These are phyloP conservation scores for Sylvietta virens DNA, from an alignment of 2,113 vertebrate species.

Conservation along the genomic window DNA sequence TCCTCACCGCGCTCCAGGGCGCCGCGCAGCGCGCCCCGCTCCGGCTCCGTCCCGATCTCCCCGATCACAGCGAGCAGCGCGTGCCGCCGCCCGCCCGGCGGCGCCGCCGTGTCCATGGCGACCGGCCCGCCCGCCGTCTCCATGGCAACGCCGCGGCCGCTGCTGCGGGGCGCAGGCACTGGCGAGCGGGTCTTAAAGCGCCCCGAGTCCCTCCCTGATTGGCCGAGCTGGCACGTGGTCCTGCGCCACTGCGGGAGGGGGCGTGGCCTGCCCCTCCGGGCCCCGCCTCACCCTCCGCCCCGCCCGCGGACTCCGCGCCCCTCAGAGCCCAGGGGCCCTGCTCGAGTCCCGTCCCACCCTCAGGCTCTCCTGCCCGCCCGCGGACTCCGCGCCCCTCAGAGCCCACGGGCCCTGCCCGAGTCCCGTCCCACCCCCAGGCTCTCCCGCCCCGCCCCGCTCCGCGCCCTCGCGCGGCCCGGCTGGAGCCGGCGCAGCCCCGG, in stretches of 20 bases:
- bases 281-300: neutral
- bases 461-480: neutral
- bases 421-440: neutral
- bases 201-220: slow-evolving; percentile 61
- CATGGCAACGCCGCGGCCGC: slow-evolving; percentile 83
- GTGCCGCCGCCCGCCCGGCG: slow-evolving; percentile 39
- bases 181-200: slow-evolving; percentile 65
- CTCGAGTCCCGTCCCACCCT: neutral
- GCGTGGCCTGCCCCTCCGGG: accelerated
- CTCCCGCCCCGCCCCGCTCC: no score
- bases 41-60: slow-evolving; percentile 76
- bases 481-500: neutral
- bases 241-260: neutral
- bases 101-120: slow-evolving; percentile 81
- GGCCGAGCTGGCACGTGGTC: slow-evolving; percentile 20
- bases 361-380: neutral
- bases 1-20: slow-evolving; percentile 84
- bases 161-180: slow-evolving; percentile 47
- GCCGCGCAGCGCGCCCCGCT: slow-evolving; percentile 76
- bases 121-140: slow-evolving; percentile 81
- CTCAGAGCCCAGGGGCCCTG: neutral
- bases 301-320: neutral
- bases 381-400: neutral
- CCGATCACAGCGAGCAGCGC: slow-evolving; percentile 89
- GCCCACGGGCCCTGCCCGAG: no score